A percentile compares a stretch with the other conserved stretches of the same genome.
Conservation (phyloP, 2,113 vertebrate genomes). For the Thunnus maccoyii region DNA sequence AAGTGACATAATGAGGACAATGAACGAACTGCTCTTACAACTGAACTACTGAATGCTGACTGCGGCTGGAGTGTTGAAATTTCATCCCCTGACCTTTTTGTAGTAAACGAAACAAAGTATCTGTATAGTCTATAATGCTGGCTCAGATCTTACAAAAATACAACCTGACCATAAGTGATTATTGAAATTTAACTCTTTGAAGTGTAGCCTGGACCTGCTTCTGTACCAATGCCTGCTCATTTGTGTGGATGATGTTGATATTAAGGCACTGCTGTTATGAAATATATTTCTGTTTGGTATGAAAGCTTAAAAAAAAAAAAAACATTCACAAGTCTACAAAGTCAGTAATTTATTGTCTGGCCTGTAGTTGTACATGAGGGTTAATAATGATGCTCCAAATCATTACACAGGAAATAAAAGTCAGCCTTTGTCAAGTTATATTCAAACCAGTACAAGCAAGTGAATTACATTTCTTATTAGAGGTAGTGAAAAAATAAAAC, state of each 20-base stretch:
- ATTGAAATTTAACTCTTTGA: neutral
- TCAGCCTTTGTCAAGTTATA: neutral
- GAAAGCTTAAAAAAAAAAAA: neutral
- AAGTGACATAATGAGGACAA: slow-evolving; percentile 83
- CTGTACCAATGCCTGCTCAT: neutral
- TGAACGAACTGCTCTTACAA: slow-evolving; percentile 59
- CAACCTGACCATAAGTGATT: neutral
- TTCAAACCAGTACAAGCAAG: neutral
- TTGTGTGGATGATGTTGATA: neutral
- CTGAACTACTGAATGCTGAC: slow-evolving; percentile 24
- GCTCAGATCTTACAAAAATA: slow-evolving; percentile 7
- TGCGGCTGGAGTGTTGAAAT: slow-evolving; percentile 16
- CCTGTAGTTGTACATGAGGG: neutral
- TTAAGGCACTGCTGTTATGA: slow-evolving; percentile 2
- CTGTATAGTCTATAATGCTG: neutral
- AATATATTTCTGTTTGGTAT: neutral
- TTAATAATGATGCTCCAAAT: neutral
- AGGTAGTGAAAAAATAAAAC: neutral
- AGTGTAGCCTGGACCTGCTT: neutral
- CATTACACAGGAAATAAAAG: neutral
- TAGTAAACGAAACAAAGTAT: slow-evolving; percentile 2
- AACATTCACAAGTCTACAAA: neutral
- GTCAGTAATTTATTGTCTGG: neutral
- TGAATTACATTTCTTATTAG: neutral
- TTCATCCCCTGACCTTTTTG: slow-evolving; percentile 21